These are phyloP conservation scores for Botia almorhae DNA, from an alignment of 2,797 vertebrate genomes.

Conservation along the genomic window DNA sequence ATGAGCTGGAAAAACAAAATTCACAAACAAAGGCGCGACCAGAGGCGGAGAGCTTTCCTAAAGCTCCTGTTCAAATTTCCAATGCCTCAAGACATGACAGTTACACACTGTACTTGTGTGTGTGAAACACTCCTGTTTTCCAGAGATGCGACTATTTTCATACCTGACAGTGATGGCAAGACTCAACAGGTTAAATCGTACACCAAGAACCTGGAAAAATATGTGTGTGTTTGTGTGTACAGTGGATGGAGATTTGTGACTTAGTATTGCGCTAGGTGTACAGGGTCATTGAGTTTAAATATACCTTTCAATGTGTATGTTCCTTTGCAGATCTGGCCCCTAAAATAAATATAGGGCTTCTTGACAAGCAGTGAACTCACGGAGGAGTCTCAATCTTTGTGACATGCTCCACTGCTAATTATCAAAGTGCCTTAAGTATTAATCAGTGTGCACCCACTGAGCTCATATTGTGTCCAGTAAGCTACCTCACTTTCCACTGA, in stretches of 20 bases:
- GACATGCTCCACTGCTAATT: slow-evolving; percentile 43
- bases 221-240: slow-evolving; percentile 15
- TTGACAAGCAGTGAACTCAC: slow-evolving; percentile 8
- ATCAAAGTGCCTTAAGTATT: slow-evolving; percentile 18
- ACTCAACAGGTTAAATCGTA: slow-evolving; percentile 51
- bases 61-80: slow-evolving; percentile 53
- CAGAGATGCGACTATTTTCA: slow-evolving; percentile 48
- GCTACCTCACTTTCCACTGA: no score
- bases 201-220: slow-evolving; percentile 16
- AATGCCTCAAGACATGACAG: slow-evolving; percentile 49
- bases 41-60: slow-evolving; percentile 42
- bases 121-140: slow-evolving; percentile 51
- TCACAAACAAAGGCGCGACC: slow-evolving; percentile 29
- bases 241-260: not conserved
- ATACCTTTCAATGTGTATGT: not conserved
- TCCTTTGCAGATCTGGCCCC: slow-evolving; percentile 1
- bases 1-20: slow-evolving; percentile 34
- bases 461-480: no score
- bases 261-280: not conserved
- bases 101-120: slow-evolving; percentile 42
- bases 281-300: slow-evolving; percentile 18
- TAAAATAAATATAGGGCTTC: slow-evolving; percentile 24
- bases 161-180: slow-evolving; percentile 51
- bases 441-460: not conserved
- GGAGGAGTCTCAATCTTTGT: slow-evolving; percentile 36